Evolutionary conservation across 2,888 invertebrate species (phyloP), one percentile per base, ranked within the genome.

Genomic region (Ochropleura leucogaster): DNA sequence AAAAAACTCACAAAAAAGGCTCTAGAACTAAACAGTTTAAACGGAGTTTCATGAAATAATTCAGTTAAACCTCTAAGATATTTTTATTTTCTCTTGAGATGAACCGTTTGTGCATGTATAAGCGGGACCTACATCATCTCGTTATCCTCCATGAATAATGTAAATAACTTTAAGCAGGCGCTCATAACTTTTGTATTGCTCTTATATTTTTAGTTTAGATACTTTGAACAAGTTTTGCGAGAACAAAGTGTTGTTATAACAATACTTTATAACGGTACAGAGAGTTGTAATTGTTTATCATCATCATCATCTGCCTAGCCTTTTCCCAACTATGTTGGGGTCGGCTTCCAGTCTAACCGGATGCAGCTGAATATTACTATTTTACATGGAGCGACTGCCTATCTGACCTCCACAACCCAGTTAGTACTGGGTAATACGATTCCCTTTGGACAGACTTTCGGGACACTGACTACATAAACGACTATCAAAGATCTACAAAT

Each of bases 141-240:
- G 53, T 9, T 64, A 68, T 55, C 67, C 20, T 57, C 14, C 20
- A 81, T 79, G 82, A 79, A 79, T 79, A 65, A 81, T 79, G 81
- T 60, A 81, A 60, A 65, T 55, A 65, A 44, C 53, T 63, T 67
- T 14, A 55, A 81, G 82, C 14, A 65, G 12, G 7, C 59, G 53
- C 53, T 81, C 49, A 64, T 0, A 81, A 79, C 55, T 81, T 78
- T 60, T 68, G 44, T 68, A 60, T 60, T 5, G 53, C 16, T 14
- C 14, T 5, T 20, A 65, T 30, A 20, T 81, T 16, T 65, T 65
- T 47, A 65, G 47, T 60, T 60, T 12, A 20, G 55, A 79, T 65
- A 55, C 65, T 42, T 57, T 74, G 30, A 30, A 4, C 2, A 65
- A 79, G 47, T 42, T 4, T 12, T 40, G 20, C 30, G 30, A 12